Evolutionary conservation across 2,113 vertebrate genomes (phyloP), one percentile per base, ranked within the genome.

Genomic region (Sylvietta virens): DNA sequence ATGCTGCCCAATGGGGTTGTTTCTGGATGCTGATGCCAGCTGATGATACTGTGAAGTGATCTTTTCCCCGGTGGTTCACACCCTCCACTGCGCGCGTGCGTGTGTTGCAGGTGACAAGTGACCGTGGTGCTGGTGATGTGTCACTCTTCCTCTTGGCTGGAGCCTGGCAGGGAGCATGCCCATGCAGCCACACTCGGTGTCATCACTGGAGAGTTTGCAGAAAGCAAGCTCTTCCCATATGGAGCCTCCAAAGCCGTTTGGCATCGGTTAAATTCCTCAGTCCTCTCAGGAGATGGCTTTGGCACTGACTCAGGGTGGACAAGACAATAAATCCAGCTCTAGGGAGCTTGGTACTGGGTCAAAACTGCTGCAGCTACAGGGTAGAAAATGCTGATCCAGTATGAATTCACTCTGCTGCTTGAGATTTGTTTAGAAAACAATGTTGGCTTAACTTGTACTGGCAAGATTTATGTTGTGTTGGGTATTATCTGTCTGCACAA

Each of bases 371-470:
- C 20, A 12, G 69, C 47, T 88, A 62, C 18, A 3, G 26, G 72
- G 56, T 51, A 58, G 80, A 81, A 96, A 96, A 88, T 93, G 95
- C 91, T 95, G 95, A 96, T 95, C 95, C 47, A 40, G 33, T 88
- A 64, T 27, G 76, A 94, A 94, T 80, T 93, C 60, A 67, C 56
- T 90, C 76, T 83, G 65, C 88, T 81, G 77, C 64, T 92, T 86
- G 83, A 95, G 80, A 91, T 84, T 92, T 96, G 94, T 95, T 97
- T 94, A 81, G 92, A 97, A 94, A 97, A 95, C 72, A 95, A 64
- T 74, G 88, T 83, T 95, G 91, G 86, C 91, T 95, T 94, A 95
- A 94, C 94, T 88, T 84, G 44, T 74, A 70, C 88, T 95, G 95
- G 96, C 88, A 88, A 86, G 86, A 67, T 92, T 94, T 94, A 71